Evolutionary conservation across 35 echinoderm and acorn worm species (phyloP).

Genomic region (Holothuria glaberrima): DNA sequence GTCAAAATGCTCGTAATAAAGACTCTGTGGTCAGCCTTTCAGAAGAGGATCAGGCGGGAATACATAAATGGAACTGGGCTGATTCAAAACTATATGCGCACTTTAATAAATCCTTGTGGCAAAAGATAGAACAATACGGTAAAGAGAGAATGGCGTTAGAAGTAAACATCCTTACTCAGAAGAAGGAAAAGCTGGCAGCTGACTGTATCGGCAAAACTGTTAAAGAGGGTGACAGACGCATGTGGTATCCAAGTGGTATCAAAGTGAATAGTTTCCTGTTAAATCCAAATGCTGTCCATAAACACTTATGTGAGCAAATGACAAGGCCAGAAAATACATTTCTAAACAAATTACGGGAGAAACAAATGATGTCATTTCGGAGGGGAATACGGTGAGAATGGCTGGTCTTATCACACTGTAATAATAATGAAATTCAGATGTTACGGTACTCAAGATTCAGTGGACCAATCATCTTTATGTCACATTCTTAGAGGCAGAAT

Average conservation of each 20-base stretch:
- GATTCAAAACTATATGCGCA: slow-evolving; percentile 69
- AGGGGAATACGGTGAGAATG: not conserved
- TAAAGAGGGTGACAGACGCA: slow-evolving; percentile 38
- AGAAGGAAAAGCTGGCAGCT: slow-evolving; percentile 42
- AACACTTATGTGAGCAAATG: slow-evolving; percentile 74
- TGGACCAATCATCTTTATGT: too few relatives aligned
- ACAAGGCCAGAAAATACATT: slow-evolving; percentile 80
- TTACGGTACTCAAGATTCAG: too few relatives aligned
- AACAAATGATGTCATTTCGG: not conserved
- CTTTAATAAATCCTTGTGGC: slow-evolving; percentile 83
- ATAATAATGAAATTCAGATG: not conserved
- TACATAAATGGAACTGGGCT: slow-evolving; percentile 70
- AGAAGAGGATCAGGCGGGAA: slow-evolving; percentile 1
- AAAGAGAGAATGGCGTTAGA: slow-evolving; percentile 65
- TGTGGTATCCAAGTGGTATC: slow-evolving; percentile 76
- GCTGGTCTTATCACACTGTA: not conserved
- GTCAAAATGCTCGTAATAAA: slow-evolving; percentile 68
- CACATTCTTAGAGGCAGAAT: too few relatives aligned
- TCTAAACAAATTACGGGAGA: slow-evolving; percentile 63
- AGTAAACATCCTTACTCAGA: slow-evolving; percentile 15
- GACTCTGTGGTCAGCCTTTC: slow-evolving; percentile 40
- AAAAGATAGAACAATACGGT: slow-evolving; percentile 68
- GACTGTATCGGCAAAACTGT: slow-evolving; percentile 56
- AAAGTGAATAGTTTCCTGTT: slow-evolving; percentile 71
- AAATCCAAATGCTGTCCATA: slow-evolving; percentile 59